Conservation (phyloP, 1,140 invertebrate species). For the Goniozus legneri region DNA sequence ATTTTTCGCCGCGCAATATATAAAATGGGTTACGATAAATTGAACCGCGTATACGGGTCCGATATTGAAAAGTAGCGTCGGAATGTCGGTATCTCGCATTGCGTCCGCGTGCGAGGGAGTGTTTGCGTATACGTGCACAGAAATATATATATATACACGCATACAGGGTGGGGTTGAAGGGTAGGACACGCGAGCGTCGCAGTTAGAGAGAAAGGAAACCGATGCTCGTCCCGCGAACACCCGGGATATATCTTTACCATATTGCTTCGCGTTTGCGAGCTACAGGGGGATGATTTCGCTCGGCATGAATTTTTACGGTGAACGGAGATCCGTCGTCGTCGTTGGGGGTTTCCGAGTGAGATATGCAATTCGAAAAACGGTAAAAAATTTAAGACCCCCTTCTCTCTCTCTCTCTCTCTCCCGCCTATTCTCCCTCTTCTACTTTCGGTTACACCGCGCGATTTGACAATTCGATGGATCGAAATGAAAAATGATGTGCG, state of each 20-base stretch:
- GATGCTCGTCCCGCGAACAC: conserved; percentile 33
- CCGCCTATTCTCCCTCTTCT: conserved; percentile 8
- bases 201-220: conserved; percentile 5
- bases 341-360: too few relatives aligned
- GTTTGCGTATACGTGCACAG: too few relatives aligned
- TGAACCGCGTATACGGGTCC: conserved; percentile 19
- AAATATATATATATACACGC: too few relatives aligned
- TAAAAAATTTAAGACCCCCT: background rate
- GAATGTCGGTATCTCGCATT: too few relatives aligned
- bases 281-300: conserved; percentile 2
- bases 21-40: conserved; percentile 34
- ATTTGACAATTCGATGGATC: too few relatives aligned
- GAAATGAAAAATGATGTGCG: too few relatives aligned
- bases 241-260: conserved; percentile 34
- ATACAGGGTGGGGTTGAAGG: background rate
- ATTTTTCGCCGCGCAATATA: conserved; percentile 30
- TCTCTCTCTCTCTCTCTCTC: background rate
- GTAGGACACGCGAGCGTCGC: conserved; percentile 1
- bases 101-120: too few relatives aligned
- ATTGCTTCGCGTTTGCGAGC: conserved; percentile 14
- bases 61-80: conserved; percentile 25
- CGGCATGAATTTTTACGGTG: too few relatives aligned
- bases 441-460: too few relatives aligned
- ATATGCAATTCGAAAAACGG: conserved; percentile 16
- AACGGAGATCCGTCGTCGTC: too few relatives aligned